Base-by-base conservation (phyloP, 2,797 vertebrate genomes). In the Halcyon chelicuti region DNA sequence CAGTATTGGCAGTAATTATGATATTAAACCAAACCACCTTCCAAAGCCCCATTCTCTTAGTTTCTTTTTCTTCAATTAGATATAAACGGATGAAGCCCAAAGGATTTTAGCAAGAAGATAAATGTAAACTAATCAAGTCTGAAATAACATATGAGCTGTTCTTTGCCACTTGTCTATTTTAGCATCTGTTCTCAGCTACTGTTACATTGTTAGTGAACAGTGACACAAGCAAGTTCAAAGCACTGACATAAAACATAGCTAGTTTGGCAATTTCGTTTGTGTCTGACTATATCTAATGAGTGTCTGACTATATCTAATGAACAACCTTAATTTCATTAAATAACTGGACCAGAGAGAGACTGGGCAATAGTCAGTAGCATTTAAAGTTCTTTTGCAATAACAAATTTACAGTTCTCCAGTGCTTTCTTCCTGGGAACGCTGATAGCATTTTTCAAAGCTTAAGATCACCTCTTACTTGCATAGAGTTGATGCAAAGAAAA, bases 61-160 rank as follows among this genome's bases (percentile, higher is more conserved):
- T 73, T 95, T 29, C 12, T 73, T 88, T 90, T 81, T 65, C 70
- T 86, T 93, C 88, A 88, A 81, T 94, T 93, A 86, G 37, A 75
- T 78, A 70, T 52, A 86, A 93, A 63, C 66, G 88, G 54, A 95
- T 75, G 70, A 96, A 86, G 9, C 73, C 47, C 71, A 83, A 85
- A 92, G 54, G 77, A 88, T 90, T 95, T 93, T 70, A 73, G 5
- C 44, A 86, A 92, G 83, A 90, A 81, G 33, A 86, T 37, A 81
- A 84, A 95, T 35, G 39, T 60, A 88, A 86, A 85, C 77, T 63
- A 88, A 92, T 87, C 77, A 82, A 63, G 54, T 87, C 60, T 86
- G 39, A 96, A 93, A 84, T 88, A 96, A 52, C n/a, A 44, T 33
- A 68, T 63, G 73, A 90, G 52, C 58, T 79, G 20, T 51, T 92